Base-by-base conservation (phyloP, 2,113 vertebrate species). In the Tinamus guttatus region DNA sequence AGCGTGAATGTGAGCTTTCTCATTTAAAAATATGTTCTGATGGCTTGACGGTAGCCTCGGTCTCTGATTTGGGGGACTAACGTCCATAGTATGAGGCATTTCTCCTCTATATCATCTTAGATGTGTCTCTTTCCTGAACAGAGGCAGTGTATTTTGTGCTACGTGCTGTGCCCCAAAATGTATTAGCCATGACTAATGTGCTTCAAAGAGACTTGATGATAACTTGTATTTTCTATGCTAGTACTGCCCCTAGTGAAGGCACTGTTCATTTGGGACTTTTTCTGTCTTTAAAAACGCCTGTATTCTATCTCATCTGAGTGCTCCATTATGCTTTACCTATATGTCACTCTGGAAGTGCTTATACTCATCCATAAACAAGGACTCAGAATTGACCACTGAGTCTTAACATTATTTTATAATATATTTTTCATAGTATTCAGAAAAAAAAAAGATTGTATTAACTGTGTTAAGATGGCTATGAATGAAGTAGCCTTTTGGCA, bases 121-220 rank as follows among this genome's bases (percentile, higher is more conserved):
- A 97, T 92, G 92, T 89, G 69, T 54, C 67, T 71, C 87, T 87
- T 97, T 95, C 93, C 93, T 62, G 32, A 96, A 77, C 75, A 95
- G 87, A 96, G 83, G 88, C 65, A 93, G 67, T 60, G 84, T 94
- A 84, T 96, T 98, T 96, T 97, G 70, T 96, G 75, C 95, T 63
- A 27, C 40, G 34, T 87, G 22, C 81, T 95, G 89, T 75, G 87
- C 86, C 82, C 78, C 94, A 79, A 96, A 95, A 96, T 96, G 65
- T 95, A 74, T 97, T 97, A 96, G 96, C 97, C 91, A 94, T 96
- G 82, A 91, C 22, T 16, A 76, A 58, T 73, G 74, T 86, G 89
- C 80, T 94, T 95, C 88, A 92, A 95, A 96, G 87, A 60, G 49
- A 87, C 78, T 94, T 30, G 88, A 95, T 94, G 86, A 96, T 70